Base-by-base conservation (phyloP, 2,888 invertebrate genomes). In the Tuta absoluta region DNA sequence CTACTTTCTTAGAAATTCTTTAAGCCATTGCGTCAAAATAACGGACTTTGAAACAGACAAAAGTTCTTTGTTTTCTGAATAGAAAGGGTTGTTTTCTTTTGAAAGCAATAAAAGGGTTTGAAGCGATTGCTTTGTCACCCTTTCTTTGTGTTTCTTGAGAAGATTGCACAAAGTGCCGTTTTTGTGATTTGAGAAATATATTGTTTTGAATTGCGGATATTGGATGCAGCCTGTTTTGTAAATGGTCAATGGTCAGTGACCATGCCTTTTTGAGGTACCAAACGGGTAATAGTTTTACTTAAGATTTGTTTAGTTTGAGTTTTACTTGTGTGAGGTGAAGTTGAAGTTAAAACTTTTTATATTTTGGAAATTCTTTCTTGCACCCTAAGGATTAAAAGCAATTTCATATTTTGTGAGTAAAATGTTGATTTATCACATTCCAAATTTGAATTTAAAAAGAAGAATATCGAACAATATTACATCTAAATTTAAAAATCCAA, bases 401-500 rank as follows among this genome's bases (percentile, higher is more conserved):
- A 19, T 49, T 45, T 2, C 17, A 45, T 48, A 45, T 60, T 51
- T 17, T 12, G 21, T 53, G 33, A 56, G 21, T 57, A 56, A 58
- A 38, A 21, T 21, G 45, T 60, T 60, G 48, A 23, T 48, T 38
- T 19, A 17, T 33, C 17, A 23, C 49, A 60, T 57, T 56, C 33
- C 17, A 63, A 61, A 24, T 53, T 58, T 64, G 66, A 72, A 73
- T 33, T 70, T 64, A 76, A 78, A 76, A 71, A 79, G 80, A 79
- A 76, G 75, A 78, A 77, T 74, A 73, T 70, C 79, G 76, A 81
- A 81, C 82, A 82, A 83, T 80, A 84, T 82, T 83, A 86, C 86
- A 87, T 88, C 86, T 90, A 89, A 89, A 89, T 90, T 89, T 87
- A 87, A 89, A 89, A 89, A 86, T 77, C 84, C 86, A 88, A 89